Base-by-base conservation (phyloP, 2,113 vertebrate genomes). In the Otis tarda region DNA sequence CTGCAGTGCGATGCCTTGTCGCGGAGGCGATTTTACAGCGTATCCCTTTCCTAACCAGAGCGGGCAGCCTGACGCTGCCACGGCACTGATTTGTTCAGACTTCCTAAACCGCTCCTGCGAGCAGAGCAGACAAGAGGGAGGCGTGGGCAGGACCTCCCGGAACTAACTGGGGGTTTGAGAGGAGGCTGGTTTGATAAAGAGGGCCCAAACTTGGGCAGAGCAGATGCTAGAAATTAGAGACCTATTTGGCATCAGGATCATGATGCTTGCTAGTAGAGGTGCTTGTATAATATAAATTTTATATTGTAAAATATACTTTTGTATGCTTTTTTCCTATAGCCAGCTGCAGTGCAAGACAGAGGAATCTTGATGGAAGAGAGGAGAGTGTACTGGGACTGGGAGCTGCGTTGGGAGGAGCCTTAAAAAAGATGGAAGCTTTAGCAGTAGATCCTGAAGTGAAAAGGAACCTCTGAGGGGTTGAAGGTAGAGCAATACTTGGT, bases 361-460 rank as follows among this genome's bases (percentile, higher is more conserved):
- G 49, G 49, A 55, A 12, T 63, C 25, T 8, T 6, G 8, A 13
- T 0, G 5, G 52, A 31, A 39, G 49, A 71, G 37, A 3, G 41
- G 9, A 39, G 47, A 14, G 45, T 23, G 31, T 17, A 18, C 8
- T 0, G 0, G n/a, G 19, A n/a, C 7, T 16, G 6, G 39, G 30
- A 60, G 25, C 19, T 12, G 4, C 6, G 3, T 14, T 17, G 53
- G 37, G 45, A 35, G 35, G 33, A 65, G 37, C 52, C 9, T 52
- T 35, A 4, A 13, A 25, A 55, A 31, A 60, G 31, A 25, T 10
- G 57, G 28, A 12, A 45, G 45, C 35, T 81, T 33, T 23, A 31
- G 28, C 4, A 10, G 20, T 3, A 27, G 20, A 8, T 59, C 6
- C 31, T 81, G 68, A 20, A 52, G 33, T 13, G 52, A 6, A 27